Conservation (phyloP, 2,888 invertebrate species). For the Eupsilia transversa region DNA sequence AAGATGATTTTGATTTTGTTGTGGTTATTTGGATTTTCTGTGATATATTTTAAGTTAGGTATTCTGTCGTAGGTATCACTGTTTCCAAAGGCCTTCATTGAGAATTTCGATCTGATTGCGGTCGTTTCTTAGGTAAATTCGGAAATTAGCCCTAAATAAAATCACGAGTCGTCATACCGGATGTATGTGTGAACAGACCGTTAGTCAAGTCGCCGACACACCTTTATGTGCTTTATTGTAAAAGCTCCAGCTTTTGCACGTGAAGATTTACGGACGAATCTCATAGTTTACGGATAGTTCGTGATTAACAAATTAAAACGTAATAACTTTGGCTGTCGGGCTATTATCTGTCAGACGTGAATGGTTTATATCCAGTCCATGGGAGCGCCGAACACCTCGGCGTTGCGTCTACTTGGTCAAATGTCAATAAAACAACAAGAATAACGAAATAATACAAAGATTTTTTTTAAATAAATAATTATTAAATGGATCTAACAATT, state of each 20-base stretch:
- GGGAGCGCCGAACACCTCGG: slow-evolving; percentile 33
- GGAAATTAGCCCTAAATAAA: background rate
- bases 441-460: background rate
- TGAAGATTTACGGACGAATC: slow-evolving; percentile 49
- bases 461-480: no score
- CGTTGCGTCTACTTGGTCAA: slow-evolving; percentile 11
- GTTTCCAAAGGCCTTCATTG: background rate
- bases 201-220: background rate
- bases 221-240: slow-evolving; percentile 29
- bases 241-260: slow-evolving; percentile 26
- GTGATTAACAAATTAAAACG: slow-evolving; percentile 58
- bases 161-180: background rate
- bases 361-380: slow-evolving; percentile 47
- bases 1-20: slow-evolving; percentile 37
- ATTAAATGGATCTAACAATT: background rate
- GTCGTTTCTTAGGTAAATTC: background rate
- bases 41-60: slow-evolving; percentile 12
- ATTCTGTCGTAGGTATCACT: background rate
- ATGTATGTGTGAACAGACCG: background rate
- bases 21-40: slow-evolving; percentile 10
- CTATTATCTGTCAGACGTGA: slow-evolving; percentile 59
- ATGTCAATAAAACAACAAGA: slow-evolving; percentile 35
- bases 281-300: slow-evolving; percentile 52
- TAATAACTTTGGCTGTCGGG: slow-evolving; percentile 49
- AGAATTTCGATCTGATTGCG: background rate